Base-by-base conservation (phyloP, 2,888 invertebrate genomes). In the Himalopsyche tibetana region DNA sequence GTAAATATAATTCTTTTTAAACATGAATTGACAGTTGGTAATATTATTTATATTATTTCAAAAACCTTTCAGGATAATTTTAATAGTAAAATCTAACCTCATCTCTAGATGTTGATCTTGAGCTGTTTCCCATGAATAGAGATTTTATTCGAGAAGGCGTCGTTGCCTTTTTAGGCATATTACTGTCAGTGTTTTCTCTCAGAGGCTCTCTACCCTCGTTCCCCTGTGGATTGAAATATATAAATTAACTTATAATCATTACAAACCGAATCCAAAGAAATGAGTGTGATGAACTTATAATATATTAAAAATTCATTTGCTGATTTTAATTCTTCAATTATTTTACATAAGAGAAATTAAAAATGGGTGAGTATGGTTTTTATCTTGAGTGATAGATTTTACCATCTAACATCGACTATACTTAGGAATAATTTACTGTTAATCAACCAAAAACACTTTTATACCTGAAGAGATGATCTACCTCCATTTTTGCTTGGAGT, bases 401-500 rank as follows among this genome's bases (percentile, higher is more conserved):
- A 11, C 9, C 8, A 45, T 11, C 45, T 45, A 9, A 4, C 0
- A 11, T 45, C 9, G 45, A 45, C 45, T 11, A 8, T 11, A 9
- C 6, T 11, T 9, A 45, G 9, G 11, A 12, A 15, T 15, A 15
- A 4, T 45, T 8, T 6, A 12, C 15, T 51, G 51, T 15, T 3
- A 0, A 17, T 40, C 3, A 51, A 15, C 15, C 3, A 51, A 51
- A 51, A 42, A 51, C 1, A 15, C 12, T 15, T 55, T 12, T 17
- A 55, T 90, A 96, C 95, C 91, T 95, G 95, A 81, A 95, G 94
- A 0, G 97, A 97, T 11, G 95, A 91, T 88, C 96, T 93, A 2
- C 95, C 95, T 15, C 96, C 96, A 90, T 96, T 95, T 92, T 97
- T 97, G 92, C 96, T 96, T 0, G 97, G 97, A 1, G 97, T 97